Evolutionary conservation across 2,113 vertebrate genomes (phyloP).

Genomic region (Malaclemys terrapin): DNA sequence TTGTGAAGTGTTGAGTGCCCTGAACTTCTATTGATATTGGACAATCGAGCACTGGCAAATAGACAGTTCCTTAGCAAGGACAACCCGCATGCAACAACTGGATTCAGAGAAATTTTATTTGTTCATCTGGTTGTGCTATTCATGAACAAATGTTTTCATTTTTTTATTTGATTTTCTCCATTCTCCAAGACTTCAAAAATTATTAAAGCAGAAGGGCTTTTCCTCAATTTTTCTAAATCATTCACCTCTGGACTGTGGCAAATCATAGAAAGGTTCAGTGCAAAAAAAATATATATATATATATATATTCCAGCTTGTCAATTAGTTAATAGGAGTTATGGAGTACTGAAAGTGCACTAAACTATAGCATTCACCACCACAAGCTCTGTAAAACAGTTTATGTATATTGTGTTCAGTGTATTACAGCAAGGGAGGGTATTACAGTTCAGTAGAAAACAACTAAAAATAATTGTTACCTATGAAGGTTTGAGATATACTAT

Average conservation of each 20-base stretch:
- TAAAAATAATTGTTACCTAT: not conserved
- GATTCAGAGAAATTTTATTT: not conserved
- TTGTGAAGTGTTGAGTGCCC: not conserved
- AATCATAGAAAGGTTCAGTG: not conserved
- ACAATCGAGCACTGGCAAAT: not conserved
- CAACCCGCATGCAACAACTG: not conserved
- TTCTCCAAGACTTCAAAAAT: not conserved
- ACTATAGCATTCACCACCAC: not conserved
- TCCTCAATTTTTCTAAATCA: not conserved
- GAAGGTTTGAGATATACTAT: not conserved
- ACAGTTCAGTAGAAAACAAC: not conserved
- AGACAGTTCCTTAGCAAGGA: not conserved
- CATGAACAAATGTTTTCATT: not conserved
- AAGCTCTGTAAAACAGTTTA: not conserved
- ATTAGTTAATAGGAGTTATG: not conserved
- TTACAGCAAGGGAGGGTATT: not conserved
- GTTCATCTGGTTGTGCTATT: not conserved
- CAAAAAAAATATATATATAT: not conserved
- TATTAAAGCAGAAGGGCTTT: not conserved
- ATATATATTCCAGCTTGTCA: not conserved
- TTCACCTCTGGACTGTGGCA: not conserved
- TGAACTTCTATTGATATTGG: not conserved
- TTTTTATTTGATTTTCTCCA: rapidly evolving
- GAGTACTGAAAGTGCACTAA: not conserved
- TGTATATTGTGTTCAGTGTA: not conserved